Conservation (phyloP, 2,113 vertebrate species). For the Porphyrio hochstetteri region DNA sequence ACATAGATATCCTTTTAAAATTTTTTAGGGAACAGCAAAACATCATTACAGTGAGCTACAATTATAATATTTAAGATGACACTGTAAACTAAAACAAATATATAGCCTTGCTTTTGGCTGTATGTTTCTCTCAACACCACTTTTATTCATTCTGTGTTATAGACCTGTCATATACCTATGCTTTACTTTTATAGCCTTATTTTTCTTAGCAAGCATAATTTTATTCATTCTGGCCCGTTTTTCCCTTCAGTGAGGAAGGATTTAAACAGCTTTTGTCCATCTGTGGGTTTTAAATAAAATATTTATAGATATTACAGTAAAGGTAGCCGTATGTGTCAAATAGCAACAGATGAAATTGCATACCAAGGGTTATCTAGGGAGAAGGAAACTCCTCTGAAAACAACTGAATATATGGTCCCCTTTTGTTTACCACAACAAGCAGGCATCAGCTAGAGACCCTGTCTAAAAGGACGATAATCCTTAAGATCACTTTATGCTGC, state of each 20-base stretch:
- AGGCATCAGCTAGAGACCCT: neutral
- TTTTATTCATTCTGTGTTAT: neutral
- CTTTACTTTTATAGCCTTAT: neutral
- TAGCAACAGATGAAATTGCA: neutral
- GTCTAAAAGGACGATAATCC: neutral
- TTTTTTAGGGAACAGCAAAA: neutral
- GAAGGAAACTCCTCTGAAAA: neutral
- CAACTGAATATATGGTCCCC: neutral
- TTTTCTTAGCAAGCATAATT: neutral
- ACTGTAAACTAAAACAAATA: neutral
- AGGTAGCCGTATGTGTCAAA: rapidly evolving
- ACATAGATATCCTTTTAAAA: neutral
- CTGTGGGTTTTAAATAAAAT: neutral
- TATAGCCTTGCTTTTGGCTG: neutral
- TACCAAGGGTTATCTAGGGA: neutral
- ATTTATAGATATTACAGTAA: neutral
- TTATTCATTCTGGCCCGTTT: neutral
- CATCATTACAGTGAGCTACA: neutral
- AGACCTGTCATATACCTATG: neutral
- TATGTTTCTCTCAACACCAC: neutral
- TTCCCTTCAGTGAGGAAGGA: neutral
- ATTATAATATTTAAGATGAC: neutral
- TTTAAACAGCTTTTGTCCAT: neutral
- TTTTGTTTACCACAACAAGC: neutral
- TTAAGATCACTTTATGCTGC: neutral